phyloP scores from a whole-genome alignment of 2,113 vertebrate species.

The Rhinolophus sinicus region DNA sequence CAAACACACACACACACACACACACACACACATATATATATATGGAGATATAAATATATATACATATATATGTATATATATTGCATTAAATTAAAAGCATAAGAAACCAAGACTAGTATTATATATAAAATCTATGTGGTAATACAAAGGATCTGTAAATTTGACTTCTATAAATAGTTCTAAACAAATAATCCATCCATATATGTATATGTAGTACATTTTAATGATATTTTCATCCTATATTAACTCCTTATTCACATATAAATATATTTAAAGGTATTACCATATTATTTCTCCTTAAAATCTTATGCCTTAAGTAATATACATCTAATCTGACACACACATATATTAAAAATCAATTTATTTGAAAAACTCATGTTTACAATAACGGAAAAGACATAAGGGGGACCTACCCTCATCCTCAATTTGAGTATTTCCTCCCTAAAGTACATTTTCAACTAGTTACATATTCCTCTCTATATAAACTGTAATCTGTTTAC shows the following conservation, averaged over 20 bases:
- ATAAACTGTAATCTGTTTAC: background rate
- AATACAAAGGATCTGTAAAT: background rate
- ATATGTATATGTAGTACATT: background rate
- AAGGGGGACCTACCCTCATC: background rate
- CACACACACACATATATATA: too few relatives aligned
- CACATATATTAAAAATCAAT: background rate
- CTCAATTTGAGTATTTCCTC: background rate
- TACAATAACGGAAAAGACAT: background rate
- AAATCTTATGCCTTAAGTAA: background rate
- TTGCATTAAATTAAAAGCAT: constrained; percentile 24
- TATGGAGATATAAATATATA: background rate
- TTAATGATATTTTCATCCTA: constrained; percentile 1
- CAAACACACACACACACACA: too few relatives aligned
- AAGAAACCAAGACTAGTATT: background rate
- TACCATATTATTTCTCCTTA: background rate
- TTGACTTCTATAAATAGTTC: background rate
- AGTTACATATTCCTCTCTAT: background rate
- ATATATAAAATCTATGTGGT: background rate
- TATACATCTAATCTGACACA: background rate
- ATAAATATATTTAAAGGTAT: background rate
- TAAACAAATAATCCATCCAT: background rate
- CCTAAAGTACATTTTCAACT: background rate
- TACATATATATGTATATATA: background rate
- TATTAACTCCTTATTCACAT: background rate
- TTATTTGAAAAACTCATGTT: background rate